Conservation (phyloP, 2,113 vertebrate genomes). For the Motacilla alba region DNA sequence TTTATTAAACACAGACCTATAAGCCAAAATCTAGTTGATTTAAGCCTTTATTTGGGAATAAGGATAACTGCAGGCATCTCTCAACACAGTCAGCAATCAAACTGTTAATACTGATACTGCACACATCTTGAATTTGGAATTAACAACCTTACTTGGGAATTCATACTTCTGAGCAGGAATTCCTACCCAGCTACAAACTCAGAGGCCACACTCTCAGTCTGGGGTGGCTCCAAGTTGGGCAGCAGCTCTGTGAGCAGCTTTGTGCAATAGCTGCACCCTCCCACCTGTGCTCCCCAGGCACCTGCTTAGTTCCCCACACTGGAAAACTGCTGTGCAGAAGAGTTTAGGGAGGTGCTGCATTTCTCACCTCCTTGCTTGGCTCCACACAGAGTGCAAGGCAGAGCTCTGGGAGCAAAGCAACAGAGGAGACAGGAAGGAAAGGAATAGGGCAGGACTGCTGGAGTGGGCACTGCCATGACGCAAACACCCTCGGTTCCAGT, state of each 20-base stretch:
- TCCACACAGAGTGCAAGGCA: background rate
- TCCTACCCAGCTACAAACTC: background rate
- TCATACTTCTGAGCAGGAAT: background rate
- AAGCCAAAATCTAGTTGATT: background rate
- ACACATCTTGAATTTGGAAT: background rate
- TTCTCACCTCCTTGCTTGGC: background rate
- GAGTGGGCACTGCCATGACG: background rate
- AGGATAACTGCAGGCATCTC: background rate
- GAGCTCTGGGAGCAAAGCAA: background rate
- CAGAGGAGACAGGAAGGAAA: background rate
- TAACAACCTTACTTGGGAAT: background rate
- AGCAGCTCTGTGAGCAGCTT: background rate
- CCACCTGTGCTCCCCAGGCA: background rate
- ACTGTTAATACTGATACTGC: background rate
- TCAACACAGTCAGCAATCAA: background rate
- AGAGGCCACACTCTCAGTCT: background rate
- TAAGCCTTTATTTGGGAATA: background rate
- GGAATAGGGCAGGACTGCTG: background rate
- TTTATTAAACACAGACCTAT: background rate
- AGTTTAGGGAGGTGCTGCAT: background rate
- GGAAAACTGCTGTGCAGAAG: background rate
- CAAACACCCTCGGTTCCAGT: background rate
- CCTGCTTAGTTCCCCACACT: rapidly evolving
- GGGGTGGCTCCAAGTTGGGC: background rate
- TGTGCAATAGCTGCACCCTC: background rate